A percentile compares a stretch with the other conserved stretches of the same genome.
Conservation (phyloP, 2,888 invertebrate genomes). For the Calliopum simillimum region DNA sequence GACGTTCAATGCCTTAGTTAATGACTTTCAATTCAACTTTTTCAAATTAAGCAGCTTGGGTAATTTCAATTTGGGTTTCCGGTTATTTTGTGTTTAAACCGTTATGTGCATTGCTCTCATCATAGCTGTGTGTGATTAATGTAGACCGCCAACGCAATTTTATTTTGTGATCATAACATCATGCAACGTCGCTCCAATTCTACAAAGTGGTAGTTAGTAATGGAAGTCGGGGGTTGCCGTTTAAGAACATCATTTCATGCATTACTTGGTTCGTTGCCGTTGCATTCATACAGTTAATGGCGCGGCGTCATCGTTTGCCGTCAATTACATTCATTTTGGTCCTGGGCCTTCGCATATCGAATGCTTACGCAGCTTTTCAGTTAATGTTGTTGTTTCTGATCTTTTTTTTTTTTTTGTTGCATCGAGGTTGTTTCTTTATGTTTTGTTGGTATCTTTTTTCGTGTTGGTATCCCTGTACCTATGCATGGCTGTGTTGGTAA, state of each 20-base stretch:
- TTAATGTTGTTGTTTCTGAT: not conserved
- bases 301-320: not conserved
- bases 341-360: not conserved
- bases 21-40: no score
- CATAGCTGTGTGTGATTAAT: no score
- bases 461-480: no score
- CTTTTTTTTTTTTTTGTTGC: slow-evolving; percentile 1
- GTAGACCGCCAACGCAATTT: no score
- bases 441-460: not conserved
- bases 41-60: not conserved
- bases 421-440: not conserved
- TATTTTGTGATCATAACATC: no score
- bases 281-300: not conserved
- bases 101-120: no score
- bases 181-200: no score
- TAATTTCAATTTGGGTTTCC: slow-evolving; percentile 19
- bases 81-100: slow-evolving; percentile 31
- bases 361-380: slow-evolving; percentile 33
- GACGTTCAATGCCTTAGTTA: not conserved
- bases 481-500: no score
- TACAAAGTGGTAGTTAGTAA: no score
- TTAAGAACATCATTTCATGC: not conserved
- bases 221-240: no score
- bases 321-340: slow-evolving; percentile 8
- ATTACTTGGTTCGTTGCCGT: not conserved